Percentiles rank a stretch among this genome's conserved stretches.
These are phyloP conservation scores for Trichopoda pennipes DNA, from an alignment of 2,888 invertebrate species.

Conservation along the genomic window DNA sequence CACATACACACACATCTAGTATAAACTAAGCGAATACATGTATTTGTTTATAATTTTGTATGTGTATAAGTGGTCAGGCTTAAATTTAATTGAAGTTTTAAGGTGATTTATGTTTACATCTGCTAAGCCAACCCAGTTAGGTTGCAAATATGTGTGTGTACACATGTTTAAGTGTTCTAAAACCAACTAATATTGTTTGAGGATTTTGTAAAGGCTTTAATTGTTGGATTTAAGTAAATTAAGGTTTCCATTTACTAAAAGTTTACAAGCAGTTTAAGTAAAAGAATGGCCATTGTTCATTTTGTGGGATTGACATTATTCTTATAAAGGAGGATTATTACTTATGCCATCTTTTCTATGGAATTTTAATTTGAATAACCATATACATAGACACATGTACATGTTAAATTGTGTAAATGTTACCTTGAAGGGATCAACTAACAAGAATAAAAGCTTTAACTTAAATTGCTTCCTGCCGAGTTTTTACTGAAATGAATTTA, in stretches of 20 bases:
- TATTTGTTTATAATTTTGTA: not conserved
- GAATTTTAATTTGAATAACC: conserved; percentile 5
- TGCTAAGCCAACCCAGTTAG: conserved; percentile 57
- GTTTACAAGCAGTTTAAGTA: conserved; percentile 36
- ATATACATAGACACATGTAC: not conserved
- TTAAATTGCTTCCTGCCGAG: conserved; percentile 4
- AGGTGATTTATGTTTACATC: conserved; percentile 66
- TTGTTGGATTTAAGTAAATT: conserved; percentile 62
- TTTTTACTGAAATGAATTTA: conserved; percentile 14
- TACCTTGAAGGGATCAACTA: conserved; percentile 28
- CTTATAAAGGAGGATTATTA: conserved; percentile 1
- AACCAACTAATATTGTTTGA: conserved; percentile 42
- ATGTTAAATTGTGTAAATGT: conserved; percentile 26
- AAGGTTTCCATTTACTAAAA: conserved; percentile 49
- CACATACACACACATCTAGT: not conserved
- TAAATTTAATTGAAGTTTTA: conserved; percentile 65
- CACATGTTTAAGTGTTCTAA: conserved; percentile 45
- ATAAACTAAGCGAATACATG: not conserved
- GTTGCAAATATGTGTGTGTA: conserved; percentile 31
- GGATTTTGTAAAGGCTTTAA: conserved; percentile 57
- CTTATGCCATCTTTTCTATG: conserved; percentile 17
- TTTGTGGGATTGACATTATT: conserved; percentile 13
- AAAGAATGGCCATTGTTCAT: conserved; percentile 39
- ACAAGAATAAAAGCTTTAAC: conserved; percentile 8
- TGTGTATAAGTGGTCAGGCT: conserved; percentile 32